These are phyloP conservation scores for Caenorhabditis macrosperma DNA, from an alignment of 2,888 invertebrate genomes.

Conservation along the genomic window DNA sequence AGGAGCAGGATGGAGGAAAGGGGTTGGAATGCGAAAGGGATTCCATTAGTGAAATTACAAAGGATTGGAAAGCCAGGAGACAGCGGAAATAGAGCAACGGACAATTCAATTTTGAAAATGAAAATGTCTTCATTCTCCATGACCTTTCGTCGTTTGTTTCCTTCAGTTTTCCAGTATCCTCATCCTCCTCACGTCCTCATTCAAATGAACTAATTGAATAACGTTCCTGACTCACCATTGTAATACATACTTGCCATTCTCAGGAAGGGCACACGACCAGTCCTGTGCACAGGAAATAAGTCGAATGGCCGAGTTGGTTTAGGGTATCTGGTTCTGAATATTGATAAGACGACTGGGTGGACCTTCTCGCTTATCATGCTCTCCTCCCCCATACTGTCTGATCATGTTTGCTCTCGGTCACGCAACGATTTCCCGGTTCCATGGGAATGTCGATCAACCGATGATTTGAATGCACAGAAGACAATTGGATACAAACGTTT, in stretches of 20 bases:
- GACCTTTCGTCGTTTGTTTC: too few relatives aligned
- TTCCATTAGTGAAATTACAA: constrained; percentile 2
- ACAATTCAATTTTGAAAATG: too few relatives aligned
- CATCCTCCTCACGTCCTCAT: too few relatives aligned
- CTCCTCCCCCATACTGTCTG: constrained; percentile 12
- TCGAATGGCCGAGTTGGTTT: not conserved
- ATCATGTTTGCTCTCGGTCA: constrained; percentile 47
- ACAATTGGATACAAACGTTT: not conserved
- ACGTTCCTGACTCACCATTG: constrained; percentile 31
- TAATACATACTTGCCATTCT: constrained; percentile 35
- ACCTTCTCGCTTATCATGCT: constrained; percentile 36
- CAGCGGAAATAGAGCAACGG: too few relatives aligned
- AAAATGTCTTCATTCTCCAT: too few relatives aligned
- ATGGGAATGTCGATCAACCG: not conserved
- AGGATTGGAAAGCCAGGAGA: not conserved
- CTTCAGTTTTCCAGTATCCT: too few relatives aligned
- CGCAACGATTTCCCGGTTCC: constrained; percentile 12
- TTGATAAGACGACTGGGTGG: constrained; percentile 31
- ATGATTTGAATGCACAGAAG: too few relatives aligned
- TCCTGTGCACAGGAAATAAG: not conserved
- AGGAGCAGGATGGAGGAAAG: not conserved
- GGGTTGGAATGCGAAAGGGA: not conserved
- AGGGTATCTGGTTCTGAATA: not conserved
- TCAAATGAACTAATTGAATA: too few relatives aligned
- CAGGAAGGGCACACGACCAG: not conserved